A percentile compares a stretch with the other conserved stretches of the same genome.
These are phyloP conservation scores for Notechis scutatus DNA, from an alignment of 2,113 vertebrate species.

Conservation along the genomic window DNA sequence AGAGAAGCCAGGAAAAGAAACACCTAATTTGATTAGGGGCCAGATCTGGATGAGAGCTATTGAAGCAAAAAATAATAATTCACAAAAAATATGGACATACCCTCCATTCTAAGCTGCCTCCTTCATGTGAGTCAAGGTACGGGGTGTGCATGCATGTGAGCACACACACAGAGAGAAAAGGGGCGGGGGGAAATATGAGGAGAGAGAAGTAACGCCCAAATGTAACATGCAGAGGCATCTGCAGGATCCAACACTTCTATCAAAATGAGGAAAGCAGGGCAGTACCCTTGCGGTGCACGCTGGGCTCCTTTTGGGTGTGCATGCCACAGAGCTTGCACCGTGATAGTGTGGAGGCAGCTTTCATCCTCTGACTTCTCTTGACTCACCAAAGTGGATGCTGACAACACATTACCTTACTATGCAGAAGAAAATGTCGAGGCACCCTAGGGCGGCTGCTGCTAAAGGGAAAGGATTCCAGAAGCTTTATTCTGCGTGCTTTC, in stretches of 20 bases:
- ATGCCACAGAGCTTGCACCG: background rate
- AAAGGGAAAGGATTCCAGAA: background rate
- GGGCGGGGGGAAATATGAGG: background rate
- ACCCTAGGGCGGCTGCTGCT: background rate
- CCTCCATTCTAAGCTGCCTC: background rate
- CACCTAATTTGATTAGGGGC: background rate
- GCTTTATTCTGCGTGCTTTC: background rate
- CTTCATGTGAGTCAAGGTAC: background rate
- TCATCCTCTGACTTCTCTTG: background rate
- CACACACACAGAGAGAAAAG: background rate
- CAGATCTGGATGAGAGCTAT: background rate
- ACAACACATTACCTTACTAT: background rate
- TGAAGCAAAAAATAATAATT: background rate
- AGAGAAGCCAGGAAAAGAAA: background rate
- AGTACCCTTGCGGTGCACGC: background rate
- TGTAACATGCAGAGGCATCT: background rate
- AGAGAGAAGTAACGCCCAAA: background rate
- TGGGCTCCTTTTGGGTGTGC: background rate
- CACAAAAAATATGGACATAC: background rate
- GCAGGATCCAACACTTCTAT: background rate
- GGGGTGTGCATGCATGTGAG: background rate
- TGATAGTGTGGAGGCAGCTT: background rate
- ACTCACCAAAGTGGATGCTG: background rate
- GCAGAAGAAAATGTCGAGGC: background rate
- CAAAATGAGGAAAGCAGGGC: background rate